Conservation (phyloP, 2,113 vertebrate genomes). For the Hystrix brachyura region DNA sequence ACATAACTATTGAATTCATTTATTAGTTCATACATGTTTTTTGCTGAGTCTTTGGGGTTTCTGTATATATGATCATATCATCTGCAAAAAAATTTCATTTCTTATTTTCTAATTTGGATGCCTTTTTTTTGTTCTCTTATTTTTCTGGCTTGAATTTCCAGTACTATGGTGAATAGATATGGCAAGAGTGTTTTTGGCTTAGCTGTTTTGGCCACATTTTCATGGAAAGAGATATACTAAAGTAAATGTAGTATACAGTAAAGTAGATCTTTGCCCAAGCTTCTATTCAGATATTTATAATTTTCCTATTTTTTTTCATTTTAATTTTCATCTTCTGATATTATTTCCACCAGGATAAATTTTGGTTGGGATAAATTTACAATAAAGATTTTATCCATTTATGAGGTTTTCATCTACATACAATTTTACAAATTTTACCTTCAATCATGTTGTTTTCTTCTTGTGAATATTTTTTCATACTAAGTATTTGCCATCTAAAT, state of each 20-base stretch:
- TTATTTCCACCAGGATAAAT: not conserved
- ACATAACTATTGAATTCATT: not conserved
- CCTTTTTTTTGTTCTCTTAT: not conserved
- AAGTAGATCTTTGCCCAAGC: not conserved
- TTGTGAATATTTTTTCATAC: not conserved
- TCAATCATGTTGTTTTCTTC: not conserved
- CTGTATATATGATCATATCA: not conserved
- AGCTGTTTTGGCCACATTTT: not conserved
- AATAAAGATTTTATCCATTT: not conserved
- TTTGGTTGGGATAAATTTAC: not conserved
- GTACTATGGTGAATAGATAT: not conserved
- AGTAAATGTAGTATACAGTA: not conserved
- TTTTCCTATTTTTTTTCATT: conserved; percentile 52
- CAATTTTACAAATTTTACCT: conserved; percentile 46
- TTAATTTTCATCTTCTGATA: conserved; percentile 22
- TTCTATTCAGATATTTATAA: not conserved
- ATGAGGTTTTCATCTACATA: not conserved
- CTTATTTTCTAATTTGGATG: not conserved
- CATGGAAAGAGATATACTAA: conserved; percentile 11
- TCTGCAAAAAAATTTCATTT: not conserved
- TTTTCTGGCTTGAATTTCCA: not conserved
- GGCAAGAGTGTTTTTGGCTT: not conserved
- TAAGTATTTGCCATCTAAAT: not conserved
- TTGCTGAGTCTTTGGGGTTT: not conserved
- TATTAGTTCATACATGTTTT: not conserved